Evolutionary conservation across 2,113 vertebrate species (phyloP), one percentile per base, ranked within the genome.

Genomic region (Urocitellus parryii): DNA sequence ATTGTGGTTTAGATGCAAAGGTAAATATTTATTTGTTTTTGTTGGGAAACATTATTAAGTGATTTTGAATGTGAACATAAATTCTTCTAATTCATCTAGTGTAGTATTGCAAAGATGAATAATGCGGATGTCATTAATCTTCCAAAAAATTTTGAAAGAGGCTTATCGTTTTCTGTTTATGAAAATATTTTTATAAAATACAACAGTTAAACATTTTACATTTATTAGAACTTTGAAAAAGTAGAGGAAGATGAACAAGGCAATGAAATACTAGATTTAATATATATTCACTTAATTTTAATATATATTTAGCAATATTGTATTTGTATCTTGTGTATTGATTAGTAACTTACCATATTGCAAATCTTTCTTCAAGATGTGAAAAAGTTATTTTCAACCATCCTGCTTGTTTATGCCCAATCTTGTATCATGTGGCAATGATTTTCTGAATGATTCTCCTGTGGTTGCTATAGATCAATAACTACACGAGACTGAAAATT

Each of bases 151-250:
- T 58, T 77, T 90, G n/a, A n/a, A 37, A 22, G 14, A 56, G 58
- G 34, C 86, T 94, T 77, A 53, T 61, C 0, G 74, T 93, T 83
- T 89, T 87, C 7, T 85, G 25, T 76, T 80, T 88, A 58, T n/a
- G 58, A 83, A 95, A 91, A 82, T 45, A 65, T 76, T 45, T 81
- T 63, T 65, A 32, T n/a, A 72, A 73, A 63, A 48, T 51, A 39
- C 51, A 37, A 81, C 70, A 45, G 42, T 51, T 48, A 9, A 74
- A 74, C 22, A 22, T 48, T 51, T 83, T 51, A 20, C 22, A 51
- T n/a, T 13, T 7, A 85, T 51, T 88, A 14, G 45, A 90, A 42
- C 20, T 81, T 96, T 90, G 42, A 63, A 88, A 94, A 96, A 92
- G 13, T 9, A 82, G 8, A n/a, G 48, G 61, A 51, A 48, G 27